These are phyloP conservation scores for Xestia xanthographa DNA, from an alignment of 2,888 invertebrate genomes.

Conservation along the genomic window DNA sequence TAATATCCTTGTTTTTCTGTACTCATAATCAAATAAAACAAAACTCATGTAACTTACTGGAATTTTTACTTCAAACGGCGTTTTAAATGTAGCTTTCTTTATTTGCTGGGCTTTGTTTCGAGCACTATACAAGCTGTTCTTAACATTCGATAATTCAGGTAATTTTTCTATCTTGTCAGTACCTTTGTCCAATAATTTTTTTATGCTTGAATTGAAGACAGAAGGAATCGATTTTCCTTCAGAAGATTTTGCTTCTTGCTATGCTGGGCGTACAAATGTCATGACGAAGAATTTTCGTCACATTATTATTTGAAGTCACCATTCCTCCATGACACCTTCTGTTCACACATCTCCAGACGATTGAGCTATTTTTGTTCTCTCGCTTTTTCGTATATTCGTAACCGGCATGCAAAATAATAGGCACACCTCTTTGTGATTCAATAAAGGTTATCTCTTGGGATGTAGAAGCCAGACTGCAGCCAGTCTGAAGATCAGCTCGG, in stretches of 20 bases:
- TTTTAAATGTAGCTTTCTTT: constrained; percentile 19
- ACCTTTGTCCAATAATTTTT: constrained; percentile 28
- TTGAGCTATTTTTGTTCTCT: constrained; percentile 24
- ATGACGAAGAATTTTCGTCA: constrained; percentile 22
- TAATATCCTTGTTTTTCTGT: constrained; percentile 15
- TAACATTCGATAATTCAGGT: constrained; percentile 25
- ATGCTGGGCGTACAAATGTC: constrained; percentile 22
- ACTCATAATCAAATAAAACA: constrained; percentile 15
- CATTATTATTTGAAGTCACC: constrained; percentile 28
- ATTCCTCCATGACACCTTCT: constrained; percentile 26
- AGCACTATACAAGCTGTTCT: constrained; percentile 21
- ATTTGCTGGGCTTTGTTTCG: constrained; percentile 16
- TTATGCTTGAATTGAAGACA: constrained; percentile 25
- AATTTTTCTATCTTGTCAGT: constrained; percentile 25
- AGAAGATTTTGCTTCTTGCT: constrained; percentile 25
- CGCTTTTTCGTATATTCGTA: constrained; percentile 23
- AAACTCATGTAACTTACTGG: constrained; percentile 22
- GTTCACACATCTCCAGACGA: constrained; percentile 28
- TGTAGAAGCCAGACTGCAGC: constrained; percentile 12
- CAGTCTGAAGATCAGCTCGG: constrained; percentile 27
- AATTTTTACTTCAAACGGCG: constrained; percentile 17
- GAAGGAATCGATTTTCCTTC: constrained; percentile 26
- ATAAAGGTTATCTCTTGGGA: constrained; percentile 26
- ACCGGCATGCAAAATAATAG: constrained; percentile 17
- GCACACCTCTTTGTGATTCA: constrained; percentile 22